phyloP scores from a whole-genome alignment of 2,797 vertebrate species.

The Poeciliopsis paucimaculata region DNA sequence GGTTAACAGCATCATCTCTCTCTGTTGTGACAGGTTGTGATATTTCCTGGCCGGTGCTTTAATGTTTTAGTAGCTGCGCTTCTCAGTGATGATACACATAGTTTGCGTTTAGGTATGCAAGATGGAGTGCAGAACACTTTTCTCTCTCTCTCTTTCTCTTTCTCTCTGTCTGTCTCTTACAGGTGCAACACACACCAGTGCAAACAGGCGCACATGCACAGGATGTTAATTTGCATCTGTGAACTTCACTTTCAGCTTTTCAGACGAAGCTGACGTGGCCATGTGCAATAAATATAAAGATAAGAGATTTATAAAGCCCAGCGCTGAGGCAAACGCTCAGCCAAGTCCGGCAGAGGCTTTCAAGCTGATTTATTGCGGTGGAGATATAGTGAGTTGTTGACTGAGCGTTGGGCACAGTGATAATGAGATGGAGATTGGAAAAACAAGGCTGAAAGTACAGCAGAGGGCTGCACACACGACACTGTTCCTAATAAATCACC shows the following conservation, averaged over 20 bases:
- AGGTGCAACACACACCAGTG: constrained; percentile 31
- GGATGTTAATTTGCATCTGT: constrained; percentile 45
- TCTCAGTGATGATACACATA: constrained; percentile 69
- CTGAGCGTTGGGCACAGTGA: constrained; percentile 72
- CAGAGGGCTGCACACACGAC: constrained; percentile 63
- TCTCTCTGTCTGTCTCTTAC: constrained; percentile 12
- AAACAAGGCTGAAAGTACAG: constrained; percentile 70
- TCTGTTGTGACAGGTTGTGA: constrained; percentile 65
- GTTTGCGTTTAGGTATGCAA: constrained; percentile 53
- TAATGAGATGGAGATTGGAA: constrained; percentile 82
- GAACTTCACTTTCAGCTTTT: constrained; percentile 58
- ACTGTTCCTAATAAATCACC: constrained; percentile 72
- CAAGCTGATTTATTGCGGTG: constrained; percentile 65
- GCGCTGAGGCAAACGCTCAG: constrained; percentile 61
- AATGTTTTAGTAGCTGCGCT: constrained; percentile 64
- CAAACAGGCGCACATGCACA: constrained; percentile 29
- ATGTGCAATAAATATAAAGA: constrained; percentile 66
- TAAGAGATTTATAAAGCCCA: constrained; percentile 74
- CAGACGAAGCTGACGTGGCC: constrained; percentile 55
- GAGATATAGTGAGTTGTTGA: constrained; percentile 72
- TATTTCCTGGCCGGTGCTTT: constrained; percentile 52
- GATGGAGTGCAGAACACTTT: constrained; percentile 1
- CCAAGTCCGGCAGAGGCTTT: constrained; percentile 69
- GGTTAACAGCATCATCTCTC: constrained; percentile 67
- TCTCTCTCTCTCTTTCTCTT: constrained; percentile 14